Base-by-base conservation (phyloP, 1,140 invertebrate species). In the Rhagoletis zephyria region DNA sequence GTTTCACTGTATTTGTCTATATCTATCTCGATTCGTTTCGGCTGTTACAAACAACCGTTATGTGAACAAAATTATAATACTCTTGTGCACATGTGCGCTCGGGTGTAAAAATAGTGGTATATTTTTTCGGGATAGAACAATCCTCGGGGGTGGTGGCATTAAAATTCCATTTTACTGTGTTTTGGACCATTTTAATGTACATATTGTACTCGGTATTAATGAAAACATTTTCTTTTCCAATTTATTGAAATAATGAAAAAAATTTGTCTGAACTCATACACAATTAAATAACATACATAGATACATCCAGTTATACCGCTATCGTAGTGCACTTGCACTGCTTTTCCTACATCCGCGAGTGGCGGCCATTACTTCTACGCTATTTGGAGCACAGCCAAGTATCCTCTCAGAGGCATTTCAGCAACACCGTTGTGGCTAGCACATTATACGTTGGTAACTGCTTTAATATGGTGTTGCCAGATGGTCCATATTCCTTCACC, bases 301-400 rank as follows among this genome's bases (percentile, higher is more conserved):
- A 9, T 14, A 70, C 42, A 42, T 42, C 30, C 40, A 1, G 30
- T 30, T 30, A 30, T 30, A 30, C 30, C 30, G 48, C n/a, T 56
- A 48, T 51, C 74, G 4, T 56, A 19, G 51, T 51, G 74, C 74
- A 81, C 48, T 77, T 51, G 3, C 14, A 48, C 4, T 6, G 70
- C 16, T 0, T 14, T 56, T 81, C 30, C 16, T 81, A 45, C 48
- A 9, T n/a, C 48, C 6, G 12, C 48, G 56, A 81, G 56, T 81
- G 74, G 56, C 74, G 56, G 74, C 74, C 74, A 56, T 81, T 81
- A 81, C 74, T 81, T 81, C 16, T 48, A 56, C 56, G 74, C 74
- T 48, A 81, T 81, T 81, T 81, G 74, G 74, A 81, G 48, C 74
- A 12, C n/a, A n/a, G 74, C 74, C 74, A 81, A 81, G 48, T 81